Evolutionary conservation across 2,888 invertebrate species (phyloP).

Genomic region (Callinectes sapidus): DNA sequence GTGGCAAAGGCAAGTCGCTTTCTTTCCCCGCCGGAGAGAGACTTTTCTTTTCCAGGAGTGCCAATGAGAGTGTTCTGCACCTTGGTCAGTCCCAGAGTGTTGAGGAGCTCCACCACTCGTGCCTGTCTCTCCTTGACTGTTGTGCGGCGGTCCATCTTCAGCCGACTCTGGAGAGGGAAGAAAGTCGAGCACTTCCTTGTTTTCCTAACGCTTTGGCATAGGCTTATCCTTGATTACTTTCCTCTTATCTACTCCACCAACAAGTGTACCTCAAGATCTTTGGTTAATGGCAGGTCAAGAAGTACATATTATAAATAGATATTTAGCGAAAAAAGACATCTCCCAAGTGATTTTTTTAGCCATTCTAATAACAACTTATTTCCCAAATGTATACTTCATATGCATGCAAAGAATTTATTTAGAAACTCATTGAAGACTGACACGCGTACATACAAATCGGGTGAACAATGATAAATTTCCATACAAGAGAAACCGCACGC

Average conservation of each 20-base stretch:
- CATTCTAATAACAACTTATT: background rate
- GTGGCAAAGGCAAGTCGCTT: slow-evolving; percentile 94
- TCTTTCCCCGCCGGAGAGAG: slow-evolving; percentile 94
- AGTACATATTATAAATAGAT: background rate
- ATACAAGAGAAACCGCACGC: background rate
- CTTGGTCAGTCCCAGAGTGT: slow-evolving; percentile 83
- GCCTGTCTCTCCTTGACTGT: slow-evolving; percentile 80
- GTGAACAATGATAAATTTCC: background rate
- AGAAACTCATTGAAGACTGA: background rate
- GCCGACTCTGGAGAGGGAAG: slow-evolving; percentile 81
- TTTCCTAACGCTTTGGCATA: background rate
- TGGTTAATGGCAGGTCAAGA: background rate
- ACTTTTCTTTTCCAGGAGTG: slow-evolving; percentile 83
- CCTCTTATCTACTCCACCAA: background rate
- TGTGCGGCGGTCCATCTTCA: slow-evolving; percentile 86
- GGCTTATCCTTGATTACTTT: background rate
- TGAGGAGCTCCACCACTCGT: slow-evolving; percentile 84
- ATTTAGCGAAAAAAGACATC: background rate
- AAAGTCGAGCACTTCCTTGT: background rate
- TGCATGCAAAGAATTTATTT: background rate
- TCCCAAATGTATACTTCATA: background rate
- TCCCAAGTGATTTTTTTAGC: background rate
- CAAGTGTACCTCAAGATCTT: background rate
- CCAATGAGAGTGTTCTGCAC: slow-evolving; percentile 88
- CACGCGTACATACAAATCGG: background rate